A percentile compares a stretch with the other conserved stretches of the same genome.
These are phyloP conservation scores for Timandra comae DNA, from an alignment of 2,888 invertebrate species.

Conservation along the genomic window DNA sequence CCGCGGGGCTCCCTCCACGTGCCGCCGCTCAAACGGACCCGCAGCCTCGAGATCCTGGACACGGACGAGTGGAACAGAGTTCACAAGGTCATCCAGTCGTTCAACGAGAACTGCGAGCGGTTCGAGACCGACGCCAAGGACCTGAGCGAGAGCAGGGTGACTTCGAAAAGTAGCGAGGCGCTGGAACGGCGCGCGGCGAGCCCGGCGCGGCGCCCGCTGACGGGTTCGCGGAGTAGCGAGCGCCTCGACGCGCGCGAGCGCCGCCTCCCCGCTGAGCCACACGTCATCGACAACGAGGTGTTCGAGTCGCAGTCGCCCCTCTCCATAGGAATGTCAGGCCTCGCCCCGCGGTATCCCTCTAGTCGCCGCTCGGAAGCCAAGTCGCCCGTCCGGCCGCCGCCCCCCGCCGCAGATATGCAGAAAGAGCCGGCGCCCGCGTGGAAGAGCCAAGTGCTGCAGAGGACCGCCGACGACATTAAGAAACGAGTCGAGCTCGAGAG, in stretches of 20 bases:
- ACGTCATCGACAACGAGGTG: conserved; percentile 58
- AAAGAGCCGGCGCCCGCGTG: conserved; percentile 44
- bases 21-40: conserved; percentile 79
- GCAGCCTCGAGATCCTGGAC: conserved; percentile 81
- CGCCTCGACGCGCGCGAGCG: conserved; percentile 53
- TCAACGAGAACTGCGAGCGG: conserved; percentile 54
- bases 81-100: conserved; percentile 51
- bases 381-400: conserved; percentile 47
- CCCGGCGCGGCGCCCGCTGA: conserved; percentile 50
- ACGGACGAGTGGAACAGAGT: conserved; percentile 65
- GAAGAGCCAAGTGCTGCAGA: conserved; percentile 69
- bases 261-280: conserved; percentile 64
- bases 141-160: conserved; percentile 53
- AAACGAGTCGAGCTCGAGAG: conserved; percentile 58
- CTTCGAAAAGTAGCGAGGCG: conserved; percentile 73
- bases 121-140: conserved; percentile 62
- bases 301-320: conserved; percentile 61
- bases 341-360: conserved; percentile 47
- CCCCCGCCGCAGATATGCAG: conserved; percentile 40
- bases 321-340: conserved; percentile 47
- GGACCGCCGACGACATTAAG: conserved; percentile 64
- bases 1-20: conserved; percentile 73
- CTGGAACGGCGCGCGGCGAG: conserved; percentile 56
- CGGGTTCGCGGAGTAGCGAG: conserved; percentile 63
- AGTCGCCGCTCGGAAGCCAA: conserved; percentile 51